phyloP scores from a whole-genome alignment of 2,888 invertebrate species.

The Protodeltote pygarga region DNA sequence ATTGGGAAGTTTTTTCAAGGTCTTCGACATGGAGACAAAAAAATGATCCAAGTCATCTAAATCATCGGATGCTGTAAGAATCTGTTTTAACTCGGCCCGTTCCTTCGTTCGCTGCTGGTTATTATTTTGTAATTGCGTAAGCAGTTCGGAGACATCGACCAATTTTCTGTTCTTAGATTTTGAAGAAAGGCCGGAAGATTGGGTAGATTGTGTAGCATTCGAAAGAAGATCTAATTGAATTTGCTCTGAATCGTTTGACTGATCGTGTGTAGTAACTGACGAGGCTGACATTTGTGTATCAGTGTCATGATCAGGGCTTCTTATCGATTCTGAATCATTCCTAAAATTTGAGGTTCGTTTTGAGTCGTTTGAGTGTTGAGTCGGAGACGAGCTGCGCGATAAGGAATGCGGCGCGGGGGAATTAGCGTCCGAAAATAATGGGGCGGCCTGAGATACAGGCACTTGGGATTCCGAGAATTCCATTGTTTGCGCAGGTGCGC shows the following conservation, averaged over 20 bases:
- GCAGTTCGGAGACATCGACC: conserved; percentile 19
- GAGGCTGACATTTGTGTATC: conserved; percentile 23
- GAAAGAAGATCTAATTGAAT: conserved; percentile 13
- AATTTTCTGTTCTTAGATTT: conserved; percentile 15
- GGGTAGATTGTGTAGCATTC: conserved; percentile 10
- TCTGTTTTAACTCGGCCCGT: conserved; percentile 25
- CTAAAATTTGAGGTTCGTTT: conserved; percentile 12
- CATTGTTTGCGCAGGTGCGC: no score
- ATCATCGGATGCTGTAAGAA: conserved; percentile 18
- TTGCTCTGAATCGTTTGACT: conserved; percentile 15
- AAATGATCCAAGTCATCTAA: conserved; percentile 19
- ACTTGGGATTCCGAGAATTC: no score
- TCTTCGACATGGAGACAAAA: conserved; percentile 26
- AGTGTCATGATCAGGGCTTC: conserved; percentile 9
- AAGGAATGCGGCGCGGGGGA: no score
- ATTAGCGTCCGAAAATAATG: no score
- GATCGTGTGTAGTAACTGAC: conserved; percentile 14
- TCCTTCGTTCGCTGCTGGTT: conserved; percentile 20
- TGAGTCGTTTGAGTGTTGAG: no score
- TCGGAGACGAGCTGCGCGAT: no score
- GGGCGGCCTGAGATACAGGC: no score
- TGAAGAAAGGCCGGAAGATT: conserved; percentile 19
- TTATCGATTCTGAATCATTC: conserved; percentile 19
- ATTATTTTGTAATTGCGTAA: conserved; percentile 18
- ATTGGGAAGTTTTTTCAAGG: conserved; percentile 21